These are phyloP conservation scores for Aricia agestis DNA, from an alignment of 1,140 invertebrate species.

Conservation along the genomic window DNA sequence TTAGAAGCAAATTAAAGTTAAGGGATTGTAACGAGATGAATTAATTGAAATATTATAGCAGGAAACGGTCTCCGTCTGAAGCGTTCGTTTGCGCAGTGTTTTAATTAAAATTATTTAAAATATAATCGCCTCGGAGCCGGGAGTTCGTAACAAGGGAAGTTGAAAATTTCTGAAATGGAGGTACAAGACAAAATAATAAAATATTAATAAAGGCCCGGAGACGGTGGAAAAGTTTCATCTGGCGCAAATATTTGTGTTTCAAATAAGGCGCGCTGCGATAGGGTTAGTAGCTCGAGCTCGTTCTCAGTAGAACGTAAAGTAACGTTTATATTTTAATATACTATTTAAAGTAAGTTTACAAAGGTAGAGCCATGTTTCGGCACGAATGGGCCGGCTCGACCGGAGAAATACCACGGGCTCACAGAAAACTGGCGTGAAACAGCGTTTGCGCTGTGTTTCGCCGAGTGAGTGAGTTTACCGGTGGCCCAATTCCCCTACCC, in stretches of 20 bases:
- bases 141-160: constrained; percentile 70
- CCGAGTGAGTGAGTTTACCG: too few species aligned
- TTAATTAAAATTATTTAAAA: constrained; percentile 76
- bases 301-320: not conserved
- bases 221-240: constrained; percentile 70
- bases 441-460: too few species aligned
- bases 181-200: constrained; percentile 75
- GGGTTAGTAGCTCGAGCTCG: constrained; percentile 44
- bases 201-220: constrained; percentile 74
- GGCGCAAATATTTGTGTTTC: constrained; percentile 71
- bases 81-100: constrained; percentile 66
- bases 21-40: constrained; percentile 14
- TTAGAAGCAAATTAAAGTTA: constrained; percentile 11
- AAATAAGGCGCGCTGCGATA: constrained; percentile 65
- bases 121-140: constrained; percentile 71
- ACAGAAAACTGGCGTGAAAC: too few species aligned
- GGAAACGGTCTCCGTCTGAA: constrained; percentile 36
- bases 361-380: too few species aligned
- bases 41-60: constrained; percentile 31
- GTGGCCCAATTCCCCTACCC: too few species aligned
- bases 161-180: constrained; percentile 63
- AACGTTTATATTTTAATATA: too few species aligned
- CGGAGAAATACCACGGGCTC: too few species aligned
- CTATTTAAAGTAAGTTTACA: too few species aligned
- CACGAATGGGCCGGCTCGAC: too few species aligned